These are phyloP conservation scores for Psilanteris sp. DNA, from an alignment of 1,140 invertebrate species.

Conservation along the genomic window DNA sequence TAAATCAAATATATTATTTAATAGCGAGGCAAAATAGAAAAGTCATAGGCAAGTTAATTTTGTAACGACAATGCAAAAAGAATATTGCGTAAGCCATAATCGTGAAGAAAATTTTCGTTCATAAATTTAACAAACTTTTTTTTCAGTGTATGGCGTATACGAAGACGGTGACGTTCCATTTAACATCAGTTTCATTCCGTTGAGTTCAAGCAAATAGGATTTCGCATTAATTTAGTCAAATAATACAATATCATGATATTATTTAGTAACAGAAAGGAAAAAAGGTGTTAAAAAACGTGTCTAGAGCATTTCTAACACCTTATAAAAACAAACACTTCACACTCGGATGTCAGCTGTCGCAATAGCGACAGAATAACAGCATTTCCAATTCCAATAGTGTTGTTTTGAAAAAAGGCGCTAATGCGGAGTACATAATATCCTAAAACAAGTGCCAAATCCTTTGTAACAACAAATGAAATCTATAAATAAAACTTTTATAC, in stretches of 20 bases:
- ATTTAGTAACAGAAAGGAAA: slow-evolving; percentile 14
- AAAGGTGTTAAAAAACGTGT: slow-evolving; percentile 16
- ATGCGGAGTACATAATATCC: slow-evolving; percentile 34
- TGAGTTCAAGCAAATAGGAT: slow-evolving; percentile 15
- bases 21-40: too few species aligned
- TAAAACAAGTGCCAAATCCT: slow-evolving; percentile 21
- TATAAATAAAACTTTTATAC: neutral
- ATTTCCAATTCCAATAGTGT: slow-evolving; percentile 51
- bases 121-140: slow-evolving; percentile 22
- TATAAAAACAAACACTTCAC: slow-evolving; percentile 32
- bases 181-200: slow-evolving; percentile 14
- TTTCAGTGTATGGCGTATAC: too few species aligned
- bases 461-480: slow-evolving; percentile 7
- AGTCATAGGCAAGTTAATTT: too few species aligned
- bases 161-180: slow-evolving; percentile 31
- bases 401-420: slow-evolving; percentile 18
- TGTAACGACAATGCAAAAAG: too few species aligned
- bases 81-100: too few species aligned
- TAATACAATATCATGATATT: slow-evolving; percentile 28
- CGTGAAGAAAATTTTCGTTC: too few species aligned
- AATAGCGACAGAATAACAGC: slow-evolving; percentile 28
- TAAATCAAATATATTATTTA: too few species aligned
- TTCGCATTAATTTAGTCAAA: slow-evolving; percentile 14
- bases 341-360: slow-evolving; percentile 44
- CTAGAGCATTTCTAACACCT: slow-evolving; percentile 19